Evolutionary conservation across 1,140 invertebrate genomes (phyloP).

Genomic region (Harlomillsia oculata): DNA sequence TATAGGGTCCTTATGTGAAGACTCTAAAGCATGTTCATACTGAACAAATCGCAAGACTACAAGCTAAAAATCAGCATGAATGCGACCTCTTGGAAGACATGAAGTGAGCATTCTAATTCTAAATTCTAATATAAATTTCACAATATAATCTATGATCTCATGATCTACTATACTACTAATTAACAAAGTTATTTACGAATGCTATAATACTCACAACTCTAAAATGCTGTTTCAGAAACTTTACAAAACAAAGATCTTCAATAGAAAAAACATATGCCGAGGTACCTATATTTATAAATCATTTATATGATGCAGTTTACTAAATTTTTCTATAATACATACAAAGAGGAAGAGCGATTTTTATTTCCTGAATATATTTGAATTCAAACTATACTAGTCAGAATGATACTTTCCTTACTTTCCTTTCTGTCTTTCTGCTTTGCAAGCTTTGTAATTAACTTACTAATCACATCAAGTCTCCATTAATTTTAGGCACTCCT

Average conservation of each 20-base stretch:
- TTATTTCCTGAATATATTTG: too few relatives aligned
- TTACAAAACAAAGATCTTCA: slow-evolving; percentile 78
- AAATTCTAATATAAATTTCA: too few relatives aligned
- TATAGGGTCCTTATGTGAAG: slow-evolving; percentile 75
- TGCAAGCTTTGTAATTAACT: background rate
- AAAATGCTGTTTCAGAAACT: slow-evolving; percentile 61
- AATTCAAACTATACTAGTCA: too few relatives aligned
- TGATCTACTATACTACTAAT: too few relatives aligned
- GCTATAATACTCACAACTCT: too few relatives aligned
- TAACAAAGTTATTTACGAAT: too few relatives aligned
- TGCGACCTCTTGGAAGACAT: slow-evolving; percentile 89
- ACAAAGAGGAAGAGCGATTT: too few relatives aligned
- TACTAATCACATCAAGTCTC: too few relatives aligned
- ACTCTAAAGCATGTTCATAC: slow-evolving; percentile 83
- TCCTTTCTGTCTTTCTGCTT: background rate
- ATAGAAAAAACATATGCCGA: slow-evolving; percentile 93
- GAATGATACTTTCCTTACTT: too few relatives aligned
- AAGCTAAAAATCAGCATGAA: slow-evolving; percentile 91
- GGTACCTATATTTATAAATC: slow-evolving; percentile 57
- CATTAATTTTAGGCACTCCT: slow-evolving; percentile 68
- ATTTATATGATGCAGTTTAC: too few relatives aligned
- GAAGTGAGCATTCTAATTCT: slow-evolving; percentile 51
- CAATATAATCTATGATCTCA: too few relatives aligned
- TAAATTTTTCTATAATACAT: too few relatives aligned
- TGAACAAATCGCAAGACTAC: slow-evolving; percentile 82